Conservation (phyloP, 1,140 invertebrate genomes). For the Bombus breviceps region DNA sequence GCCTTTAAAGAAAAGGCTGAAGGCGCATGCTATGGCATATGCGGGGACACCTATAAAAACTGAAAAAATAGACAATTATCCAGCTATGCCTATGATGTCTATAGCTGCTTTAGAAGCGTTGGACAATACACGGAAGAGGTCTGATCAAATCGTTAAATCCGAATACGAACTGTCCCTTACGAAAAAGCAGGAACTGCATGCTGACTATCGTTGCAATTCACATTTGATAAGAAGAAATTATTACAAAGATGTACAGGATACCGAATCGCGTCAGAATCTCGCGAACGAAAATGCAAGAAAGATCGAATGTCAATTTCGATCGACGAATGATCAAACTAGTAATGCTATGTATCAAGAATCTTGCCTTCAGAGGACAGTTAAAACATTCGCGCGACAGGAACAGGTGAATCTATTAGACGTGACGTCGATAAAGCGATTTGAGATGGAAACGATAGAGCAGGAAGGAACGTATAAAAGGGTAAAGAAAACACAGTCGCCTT, state of each 20-base stretch:
- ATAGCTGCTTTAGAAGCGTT: slow-evolving; percentile 66
- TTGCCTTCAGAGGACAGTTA: slow-evolving; percentile 53
- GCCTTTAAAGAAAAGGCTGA: slow-evolving; percentile 78
- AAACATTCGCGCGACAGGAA: slow-evolving; percentile 57
- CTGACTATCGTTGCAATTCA: slow-evolving; percentile 47
- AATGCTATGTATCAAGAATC: slow-evolving; percentile 55
- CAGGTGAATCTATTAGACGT: slow-evolving; percentile 20
- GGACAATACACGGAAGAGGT: slow-evolving; percentile 40
- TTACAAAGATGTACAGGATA: slow-evolving; percentile 59
- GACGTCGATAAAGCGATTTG: slow-evolving; percentile 47
- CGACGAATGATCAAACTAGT: slow-evolving; percentile 48
- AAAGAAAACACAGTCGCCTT: slow-evolving; percentile 61
- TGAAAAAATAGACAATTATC: slow-evolving; percentile 66
- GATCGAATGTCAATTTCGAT: slow-evolving; percentile 50
- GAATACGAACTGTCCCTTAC: slow-evolving; percentile 42
- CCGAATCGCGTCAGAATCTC: slow-evolving; percentile 53
- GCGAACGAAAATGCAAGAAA: slow-evolving; percentile 50
- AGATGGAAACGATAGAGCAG: slow-evolving; percentile 29
- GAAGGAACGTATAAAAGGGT: slow-evolving; percentile 61
- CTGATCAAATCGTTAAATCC: slow-evolving; percentile 49
- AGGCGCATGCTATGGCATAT: slow-evolving; percentile 69
- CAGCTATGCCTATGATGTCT: slow-evolving; percentile 72
- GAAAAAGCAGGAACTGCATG: slow-evolving; percentile 27
- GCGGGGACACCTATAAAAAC: slow-evolving; percentile 60
- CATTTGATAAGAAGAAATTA: slow-evolving; percentile 65